A percentile compares a stretch with the other conserved stretches of the same genome.
Evolutionary conservation across 1,140 invertebrate genomes (phyloP).

Genomic region (Macrostomum lignano): DNA sequence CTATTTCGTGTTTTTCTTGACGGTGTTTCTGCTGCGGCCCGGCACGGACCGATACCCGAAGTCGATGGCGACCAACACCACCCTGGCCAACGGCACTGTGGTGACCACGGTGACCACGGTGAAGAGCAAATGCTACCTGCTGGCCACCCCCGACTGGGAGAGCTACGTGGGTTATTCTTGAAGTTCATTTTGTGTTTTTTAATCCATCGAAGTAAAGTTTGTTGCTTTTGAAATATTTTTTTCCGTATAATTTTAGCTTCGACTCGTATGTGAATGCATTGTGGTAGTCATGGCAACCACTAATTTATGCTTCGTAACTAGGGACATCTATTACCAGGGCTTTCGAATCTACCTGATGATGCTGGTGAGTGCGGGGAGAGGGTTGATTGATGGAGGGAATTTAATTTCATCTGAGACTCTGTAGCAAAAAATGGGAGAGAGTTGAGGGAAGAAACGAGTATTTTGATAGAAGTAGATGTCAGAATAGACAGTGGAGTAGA

Average conservation of each 20-base stretch:
- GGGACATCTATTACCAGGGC: conserved; percentile 23
- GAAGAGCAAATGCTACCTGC: conserved; percentile 19
- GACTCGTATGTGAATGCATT: conserved; percentile 16
- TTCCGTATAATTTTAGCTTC: conserved; percentile 12
- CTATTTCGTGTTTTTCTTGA: conserved; percentile 56
- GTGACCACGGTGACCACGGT: conserved; percentile 11
- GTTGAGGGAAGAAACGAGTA: too few relatives aligned
- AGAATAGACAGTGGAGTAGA: too few relatives aligned
- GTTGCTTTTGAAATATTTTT: conserved; percentile 5
- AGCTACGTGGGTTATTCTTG: conserved; percentile 12
- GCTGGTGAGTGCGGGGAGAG: conserved; percentile 12
- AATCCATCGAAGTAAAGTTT: too few relatives aligned
- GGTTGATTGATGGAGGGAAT: neutral
- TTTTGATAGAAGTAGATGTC: too few relatives aligned
- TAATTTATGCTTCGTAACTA: conserved; percentile 19
- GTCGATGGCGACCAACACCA: conserved; percentile 21
- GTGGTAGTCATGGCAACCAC: conserved; percentile 16
- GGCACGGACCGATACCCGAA: conserved; percentile 27
- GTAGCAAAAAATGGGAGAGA: too few relatives aligned
- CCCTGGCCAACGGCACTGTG: conserved; percentile 9
- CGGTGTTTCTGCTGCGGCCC: conserved; percentile 56
- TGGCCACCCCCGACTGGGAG: conserved; percentile 11
- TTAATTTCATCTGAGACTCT: too few relatives aligned
- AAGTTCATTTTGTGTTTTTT: conserved; percentile 6
- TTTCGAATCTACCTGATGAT: conserved; percentile 20